Percentiles rank a stretch among this genome's conserved stretches.
These are phyloP conservation scores for Mesembrinibis cayennensis DNA, from an alignment of 2,113 vertebrate genomes.

Conservation along the genomic window DNA sequence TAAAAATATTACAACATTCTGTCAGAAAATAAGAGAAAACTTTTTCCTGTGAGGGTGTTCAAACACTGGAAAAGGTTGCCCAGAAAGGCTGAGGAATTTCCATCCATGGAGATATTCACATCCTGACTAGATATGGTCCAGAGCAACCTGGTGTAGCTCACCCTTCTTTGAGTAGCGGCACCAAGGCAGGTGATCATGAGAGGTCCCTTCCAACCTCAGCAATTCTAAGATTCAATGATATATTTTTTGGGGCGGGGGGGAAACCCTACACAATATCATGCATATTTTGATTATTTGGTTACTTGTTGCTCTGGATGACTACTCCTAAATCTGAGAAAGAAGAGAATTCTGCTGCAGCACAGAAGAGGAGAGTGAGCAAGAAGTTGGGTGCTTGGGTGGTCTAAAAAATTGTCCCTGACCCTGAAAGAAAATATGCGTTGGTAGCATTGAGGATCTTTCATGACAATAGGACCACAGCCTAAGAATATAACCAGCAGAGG, in stretches of 20 bases:
- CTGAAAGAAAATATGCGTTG: background rate
- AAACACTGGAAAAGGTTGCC: background rate
- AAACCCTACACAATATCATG: background rate
- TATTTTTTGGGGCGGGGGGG: rapidly evolving
- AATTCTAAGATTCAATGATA: background rate
- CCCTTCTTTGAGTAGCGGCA: background rate
- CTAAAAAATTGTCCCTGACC: background rate
- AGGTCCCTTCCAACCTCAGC: background rate
- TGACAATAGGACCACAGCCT: background rate
- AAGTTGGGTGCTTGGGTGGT: background rate
- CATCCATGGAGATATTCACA: background rate
- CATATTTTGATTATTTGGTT: background rate
- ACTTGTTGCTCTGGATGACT: background rate
- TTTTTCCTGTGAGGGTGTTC: background rate
- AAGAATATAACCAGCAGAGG: background rate
- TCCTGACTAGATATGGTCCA: background rate
- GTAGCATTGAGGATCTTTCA: background rate
- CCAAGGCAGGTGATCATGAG: background rate
- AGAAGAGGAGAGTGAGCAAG: background rate
- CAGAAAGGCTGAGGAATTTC: background rate
- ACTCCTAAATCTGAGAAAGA: background rate
- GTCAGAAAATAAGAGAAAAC: background rate
- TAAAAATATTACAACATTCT: background rate
- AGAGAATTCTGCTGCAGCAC: background rate
- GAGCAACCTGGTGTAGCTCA: background rate